These are phyloP conservation scores for Trachurus trachurus DNA, from an alignment of 2,797 vertebrate species.

Conservation along the genomic window DNA sequence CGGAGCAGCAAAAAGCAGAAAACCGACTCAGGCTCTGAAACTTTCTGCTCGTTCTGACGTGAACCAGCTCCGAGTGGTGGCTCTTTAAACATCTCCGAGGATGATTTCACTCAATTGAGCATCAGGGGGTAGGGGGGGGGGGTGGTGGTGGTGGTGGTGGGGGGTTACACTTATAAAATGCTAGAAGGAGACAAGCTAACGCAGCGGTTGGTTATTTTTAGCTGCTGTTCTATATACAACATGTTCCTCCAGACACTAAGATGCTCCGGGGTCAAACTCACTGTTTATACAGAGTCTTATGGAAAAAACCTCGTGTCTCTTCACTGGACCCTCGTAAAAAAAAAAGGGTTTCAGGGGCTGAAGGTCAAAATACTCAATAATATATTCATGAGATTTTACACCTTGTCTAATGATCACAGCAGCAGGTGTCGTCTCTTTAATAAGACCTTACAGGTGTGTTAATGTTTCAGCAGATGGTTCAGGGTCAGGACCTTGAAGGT, in stretches of 20 bases:
- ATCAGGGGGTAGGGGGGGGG: conserved; percentile 8
- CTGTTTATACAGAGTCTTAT: conserved; percentile 66
- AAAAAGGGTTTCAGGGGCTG: not conserved
- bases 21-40: conserved; percentile 8
- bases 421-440: not conserved
- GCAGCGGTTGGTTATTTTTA: conserved; percentile 76
- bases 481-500: not conserved
- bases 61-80: conserved; percentile 13
- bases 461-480: not conserved
- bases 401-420: not conserved
- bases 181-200: conserved; percentile 45
- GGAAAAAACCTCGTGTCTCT: conserved; percentile 53
- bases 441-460: not conserved
- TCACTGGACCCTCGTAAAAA: not conserved
- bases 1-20: not conserved
- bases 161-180: conserved; percentile 54
- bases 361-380: not conserved
- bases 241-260: conserved; percentile 63
- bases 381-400: conserved; percentile 8
- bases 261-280: conserved; percentile 65
- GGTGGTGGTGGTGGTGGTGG: not conserved
- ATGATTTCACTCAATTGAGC: conserved; percentile 62
- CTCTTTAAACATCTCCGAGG: conserved; percentile 34
- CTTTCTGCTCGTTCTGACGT: not conserved
- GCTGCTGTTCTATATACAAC: conserved; percentile 74